Conservation (phyloP, 2,797 vertebrate species). For the Gouania willdenowi region DNA sequence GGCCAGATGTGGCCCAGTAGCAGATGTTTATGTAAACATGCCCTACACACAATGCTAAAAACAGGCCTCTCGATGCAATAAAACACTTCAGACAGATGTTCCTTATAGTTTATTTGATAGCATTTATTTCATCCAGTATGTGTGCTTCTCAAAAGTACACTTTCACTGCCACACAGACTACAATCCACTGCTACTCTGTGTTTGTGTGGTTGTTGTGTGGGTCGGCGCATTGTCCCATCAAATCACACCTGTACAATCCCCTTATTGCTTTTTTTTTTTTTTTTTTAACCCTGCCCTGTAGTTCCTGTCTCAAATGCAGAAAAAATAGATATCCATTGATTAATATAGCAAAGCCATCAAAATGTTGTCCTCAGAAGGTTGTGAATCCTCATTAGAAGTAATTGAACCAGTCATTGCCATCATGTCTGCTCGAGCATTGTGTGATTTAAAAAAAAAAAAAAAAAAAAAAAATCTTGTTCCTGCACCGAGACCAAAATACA, state of each 20-base stretch:
- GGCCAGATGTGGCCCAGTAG: too few relatives aligned
- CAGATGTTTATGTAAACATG: too few relatives aligned
- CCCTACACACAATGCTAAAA: too few relatives aligned
- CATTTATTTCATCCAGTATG: constrained; percentile 74
- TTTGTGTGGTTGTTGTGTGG: constrained; percentile 14
- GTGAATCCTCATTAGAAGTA: constrained; percentile 46
- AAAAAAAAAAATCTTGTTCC: constrained; percentile 43
- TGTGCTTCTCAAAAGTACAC: constrained; percentile 76
- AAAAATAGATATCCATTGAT: constrained; percentile 68
- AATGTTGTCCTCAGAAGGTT: constrained; percentile 54
- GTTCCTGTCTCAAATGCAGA: constrained; percentile 58
- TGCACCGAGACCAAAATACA: constrained; percentile 32
- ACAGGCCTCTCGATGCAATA: too few relatives aligned
- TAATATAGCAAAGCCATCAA: constrained; percentile 67
- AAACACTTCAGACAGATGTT: constrained; percentile 30
- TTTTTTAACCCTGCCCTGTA: constrained; percentile 1
- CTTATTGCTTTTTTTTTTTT: constrained; percentile 73
- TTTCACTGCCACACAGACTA: constrained; percentile 33
- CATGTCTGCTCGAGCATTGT: too few relatives aligned
- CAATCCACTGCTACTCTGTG: constrained; percentile 28
- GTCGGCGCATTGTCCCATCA: constrained; percentile 34
- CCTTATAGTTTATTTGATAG: constrained; percentile 75
- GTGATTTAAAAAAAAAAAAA: too few relatives aligned
- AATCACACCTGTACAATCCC: constrained; percentile 59
- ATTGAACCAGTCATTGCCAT: constrained; percentile 47